These are phyloP conservation scores for Isoperla grammatica DNA, from an alignment of 2,888 invertebrate species.

Conservation along the genomic window DNA sequence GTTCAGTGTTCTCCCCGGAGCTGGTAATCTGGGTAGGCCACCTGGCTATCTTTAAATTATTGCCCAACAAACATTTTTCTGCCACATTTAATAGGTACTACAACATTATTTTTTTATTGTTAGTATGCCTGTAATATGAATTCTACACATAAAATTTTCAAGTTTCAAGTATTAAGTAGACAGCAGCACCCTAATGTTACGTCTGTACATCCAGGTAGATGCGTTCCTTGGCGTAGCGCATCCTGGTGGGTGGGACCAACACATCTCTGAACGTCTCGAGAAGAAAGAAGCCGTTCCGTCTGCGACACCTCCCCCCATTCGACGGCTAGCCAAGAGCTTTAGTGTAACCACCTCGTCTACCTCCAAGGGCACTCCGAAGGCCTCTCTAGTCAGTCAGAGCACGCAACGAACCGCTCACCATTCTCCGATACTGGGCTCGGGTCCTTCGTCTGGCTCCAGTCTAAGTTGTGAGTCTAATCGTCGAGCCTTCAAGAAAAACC, in stretches of 20 bases:
- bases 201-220: constrained; percentile 81
- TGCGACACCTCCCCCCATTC: constrained; percentile 78
- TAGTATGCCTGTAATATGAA: no score
- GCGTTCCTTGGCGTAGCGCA: constrained; percentile 72
- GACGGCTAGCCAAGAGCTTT: constrained; percentile 87
- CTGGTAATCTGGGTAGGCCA: no score
- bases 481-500: no score
- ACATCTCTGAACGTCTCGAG: constrained; percentile 43
- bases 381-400: constrained; percentile 72
- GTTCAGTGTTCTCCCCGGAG: no score
- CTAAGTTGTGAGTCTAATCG: constrained; percentile 60
- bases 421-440: constrained; percentile 64
- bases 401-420: constrained; percentile 59
- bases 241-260: constrained; percentile 48
- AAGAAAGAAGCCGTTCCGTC: constrained; percentile 45
- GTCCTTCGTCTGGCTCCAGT: constrained; percentile 62
- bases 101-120: no score
- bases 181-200: no score
- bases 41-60: no score
- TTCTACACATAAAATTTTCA: no score
- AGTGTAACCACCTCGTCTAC: constrained; percentile 73
- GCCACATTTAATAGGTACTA: no score
- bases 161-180: no score
- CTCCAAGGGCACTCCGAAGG: constrained; percentile 67
- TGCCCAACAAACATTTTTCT: no score